Base-by-base conservation (phyloP, 1,140 invertebrate species). In the Caenorhabditis inopinata region DNA sequence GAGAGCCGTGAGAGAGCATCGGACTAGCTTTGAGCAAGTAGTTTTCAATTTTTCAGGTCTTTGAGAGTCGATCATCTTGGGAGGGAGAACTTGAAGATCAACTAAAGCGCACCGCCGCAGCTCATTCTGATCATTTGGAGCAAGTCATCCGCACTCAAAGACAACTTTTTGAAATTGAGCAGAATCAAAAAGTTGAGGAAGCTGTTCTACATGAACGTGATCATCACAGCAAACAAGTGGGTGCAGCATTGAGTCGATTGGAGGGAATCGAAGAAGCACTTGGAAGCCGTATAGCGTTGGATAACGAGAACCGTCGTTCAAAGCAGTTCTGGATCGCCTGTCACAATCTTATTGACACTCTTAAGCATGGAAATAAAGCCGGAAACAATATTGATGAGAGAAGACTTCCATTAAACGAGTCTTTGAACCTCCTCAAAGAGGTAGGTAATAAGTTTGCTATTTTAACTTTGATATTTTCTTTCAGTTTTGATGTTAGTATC, bases 261-360 rank as follows among this genome's bases (percentile, higher is more conserved):
- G 92, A 92, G 80, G 95, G 94, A n/a, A 93, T 97, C 81, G 94
- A 96, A 89, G 90, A 92, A 48, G 94, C 94, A 1, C 90, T 97
- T 3, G 93, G 93, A 91, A 92, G 95, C 95, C 91, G 91, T 89
- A 80, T 77, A 25, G 78, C 79, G 45, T 29, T 79, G 76, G 78
- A 79, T 32, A 62, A 58, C 21, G 78, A 79, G 48, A 79, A 79
- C 25, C 53, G 93, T 77, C 92, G 94, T 83, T 93, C 94, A 4
- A 94, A 96, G 88, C 92, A 94, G 38, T 91, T 97, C 82, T 98
- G 96, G 96, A 92, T 94, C 76, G 93, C 95, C 11, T 96, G 94
- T 87, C 94, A 96, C 86, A 92, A 94, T 18, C 90, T 97, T 35
- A 91, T 93, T 84, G 91, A 93, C 51, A 92, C 93, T 5, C 92